These are phyloP conservation scores for Pristionchus mayeri DNA, from an alignment of 2,888 invertebrate genomes.

Conservation along the genomic window DNA sequence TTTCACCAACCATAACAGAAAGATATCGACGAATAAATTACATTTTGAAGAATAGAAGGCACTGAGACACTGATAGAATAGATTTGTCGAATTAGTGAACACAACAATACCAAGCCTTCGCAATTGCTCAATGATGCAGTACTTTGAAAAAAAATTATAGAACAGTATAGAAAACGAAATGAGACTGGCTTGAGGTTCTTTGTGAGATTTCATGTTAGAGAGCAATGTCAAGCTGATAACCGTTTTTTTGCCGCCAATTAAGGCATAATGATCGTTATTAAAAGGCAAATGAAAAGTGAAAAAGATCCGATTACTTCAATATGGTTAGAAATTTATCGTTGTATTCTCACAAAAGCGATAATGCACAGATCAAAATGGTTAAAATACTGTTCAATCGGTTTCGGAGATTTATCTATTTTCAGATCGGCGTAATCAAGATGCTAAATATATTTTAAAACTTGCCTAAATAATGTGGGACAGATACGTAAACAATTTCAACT, in stretches of 20 bases:
- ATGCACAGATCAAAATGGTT: neutral
- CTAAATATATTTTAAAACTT: neutral
- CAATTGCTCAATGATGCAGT: no score
- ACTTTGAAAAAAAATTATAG: no score
- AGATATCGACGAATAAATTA: conserved; percentile 37
- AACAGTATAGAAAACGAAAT: no score
- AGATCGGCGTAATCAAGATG: neutral
- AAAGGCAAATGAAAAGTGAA: conserved; percentile 10
- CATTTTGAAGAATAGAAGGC: neutral
- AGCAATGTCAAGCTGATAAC: neutral
- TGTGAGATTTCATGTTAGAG: neutral
- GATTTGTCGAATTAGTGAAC: no score
- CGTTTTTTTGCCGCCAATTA: neutral
- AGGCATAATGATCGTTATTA: neutral
- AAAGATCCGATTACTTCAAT: neutral
- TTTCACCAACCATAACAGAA: conserved; percentile 39
- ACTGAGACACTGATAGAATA: no score
- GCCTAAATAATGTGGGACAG: neutral
- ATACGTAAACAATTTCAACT: no score
- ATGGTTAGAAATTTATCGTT: conserved; percentile 7
- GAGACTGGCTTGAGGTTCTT: no score
- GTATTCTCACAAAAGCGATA: no score
- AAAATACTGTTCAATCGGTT: neutral
- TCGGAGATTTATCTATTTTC: neutral
- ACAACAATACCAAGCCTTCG: no score